These are phyloP conservation scores for Chanos chanos DNA, from an alignment of 2,797 vertebrate species.

Conservation along the genomic window DNA sequence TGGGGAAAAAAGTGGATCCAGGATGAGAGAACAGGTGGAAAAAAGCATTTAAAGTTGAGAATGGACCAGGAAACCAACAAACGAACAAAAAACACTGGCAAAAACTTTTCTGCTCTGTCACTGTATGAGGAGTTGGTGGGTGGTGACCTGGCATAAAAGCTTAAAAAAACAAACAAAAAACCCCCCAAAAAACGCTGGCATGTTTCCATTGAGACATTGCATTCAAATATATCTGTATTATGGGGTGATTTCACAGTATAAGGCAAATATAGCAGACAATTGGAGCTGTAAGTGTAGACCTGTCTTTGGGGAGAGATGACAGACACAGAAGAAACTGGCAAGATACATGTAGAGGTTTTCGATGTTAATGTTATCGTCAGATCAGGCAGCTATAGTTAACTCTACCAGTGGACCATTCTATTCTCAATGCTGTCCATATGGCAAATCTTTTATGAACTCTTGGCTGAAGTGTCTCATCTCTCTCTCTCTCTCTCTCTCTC, in stretches of 20 bases:
- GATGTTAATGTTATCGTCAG: slow-evolving; percentile 25
- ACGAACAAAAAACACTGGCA: slow-evolving; percentile 56
- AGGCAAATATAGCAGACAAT: no score
- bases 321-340: no score
- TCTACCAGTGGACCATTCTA: not conserved
- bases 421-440: slow-evolving; percentile 7
- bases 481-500: not conserved
- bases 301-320: no score
- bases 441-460: slow-evolving; percentile 17
- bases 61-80: slow-evolving; percentile 59
- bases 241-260: slow-evolving; percentile 22
- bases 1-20: slow-evolving; percentile 56
- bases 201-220: slow-evolving; percentile 62
- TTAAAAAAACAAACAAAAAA: slow-evolving; percentile 66
- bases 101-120: slow-evolving; percentile 54
- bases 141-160: slow-evolving; percentile 60
- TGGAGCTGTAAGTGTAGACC: no score
- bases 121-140: slow-evolving; percentile 37
- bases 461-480: not conserved
- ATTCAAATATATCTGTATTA: slow-evolving; percentile 16
- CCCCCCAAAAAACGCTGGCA: slow-evolving; percentile 47
- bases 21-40: slow-evolving; percentile 53
- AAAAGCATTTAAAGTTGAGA: slow-evolving; percentile 65
- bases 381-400: slow-evolving; percentile 10
- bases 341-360: slow-evolving; percentile 12